These are phyloP conservation scores for Formicarius rufipectus DNA, from an alignment of 2,113 vertebrate species.

Conservation along the genomic window DNA sequence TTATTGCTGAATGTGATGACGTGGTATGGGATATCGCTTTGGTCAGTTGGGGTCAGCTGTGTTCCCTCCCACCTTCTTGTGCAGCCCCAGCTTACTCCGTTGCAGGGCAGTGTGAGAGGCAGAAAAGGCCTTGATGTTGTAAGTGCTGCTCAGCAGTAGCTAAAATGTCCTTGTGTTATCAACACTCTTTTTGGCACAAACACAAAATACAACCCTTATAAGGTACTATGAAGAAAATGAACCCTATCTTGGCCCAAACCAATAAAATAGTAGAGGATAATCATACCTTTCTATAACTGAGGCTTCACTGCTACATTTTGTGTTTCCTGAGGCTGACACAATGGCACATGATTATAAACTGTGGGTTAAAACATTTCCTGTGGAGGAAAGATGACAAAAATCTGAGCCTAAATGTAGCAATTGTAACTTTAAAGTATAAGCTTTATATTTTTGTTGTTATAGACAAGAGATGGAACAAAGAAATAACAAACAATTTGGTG, in stretches of 20 bases:
- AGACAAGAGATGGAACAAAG: not conserved
- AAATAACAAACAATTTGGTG: not conserved
- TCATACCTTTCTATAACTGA: not conserved
- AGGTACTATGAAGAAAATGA: not conserved
- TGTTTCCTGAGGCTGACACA: not conserved
- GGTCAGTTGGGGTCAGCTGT: not conserved
- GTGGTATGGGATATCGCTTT: not conserved
- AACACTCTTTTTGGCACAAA: not conserved
- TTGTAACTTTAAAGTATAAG: not conserved
- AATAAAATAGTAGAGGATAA: not conserved
- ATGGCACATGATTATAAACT: not conserved
- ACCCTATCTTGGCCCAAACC: not conserved
- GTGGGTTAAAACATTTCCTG: not conserved
- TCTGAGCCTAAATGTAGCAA: not conserved
- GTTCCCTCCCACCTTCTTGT: not conserved
- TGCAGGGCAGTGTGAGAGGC: not conserved
- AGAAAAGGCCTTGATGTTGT: not conserved
- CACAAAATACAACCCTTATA: not conserved
- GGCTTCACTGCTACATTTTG: not conserved
- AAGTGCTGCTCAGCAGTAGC: not conserved
- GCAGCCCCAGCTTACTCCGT: rapidly evolving
- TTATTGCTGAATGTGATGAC: not conserved
- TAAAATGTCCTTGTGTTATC: not conserved
- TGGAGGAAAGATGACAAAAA: not conserved
- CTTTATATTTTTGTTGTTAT: not conserved